Evolutionary conservation across 53 echinoderm and acorn worm species (phyloP), one percentile per base, ranked within the genome.

Genomic region (Holothuria scabra): DNA sequence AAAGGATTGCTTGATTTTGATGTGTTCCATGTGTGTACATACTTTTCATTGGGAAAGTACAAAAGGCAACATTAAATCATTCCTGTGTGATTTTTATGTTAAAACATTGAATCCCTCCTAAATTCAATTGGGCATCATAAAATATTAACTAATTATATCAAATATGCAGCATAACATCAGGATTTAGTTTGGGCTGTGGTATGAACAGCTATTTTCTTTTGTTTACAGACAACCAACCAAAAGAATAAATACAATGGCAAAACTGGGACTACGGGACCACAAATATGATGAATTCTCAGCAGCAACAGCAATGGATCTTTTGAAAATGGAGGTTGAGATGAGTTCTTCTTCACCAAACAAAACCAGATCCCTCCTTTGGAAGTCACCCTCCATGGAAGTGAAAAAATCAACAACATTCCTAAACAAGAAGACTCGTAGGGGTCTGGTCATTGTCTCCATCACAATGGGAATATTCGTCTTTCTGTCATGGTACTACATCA

Each of bases 401-500:
- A 30, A 29, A 37, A 59, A 56, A 25, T 63, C 62, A 25, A 81
- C 22, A 25, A 64, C 62, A 32, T 48, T 81, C 82, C 58, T 99
- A 21, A 88, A 89, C 84, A 99, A 99, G 85, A 94, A 94, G 82
- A 90, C 92, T 16, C 72, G 92, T 18, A 91, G 92, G 74, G 92
- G 90, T 28, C 85, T 99, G 25, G 83, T 92, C 85, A 94, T 85
- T 0, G 76, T 99, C 34, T 66, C 85, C 1, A 69, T 91, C 0
- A 90, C 90, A 29, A 82, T 92, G 67, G 76, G 92, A 20, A 81
- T 95, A 30, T 85, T 94, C 62, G 99, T 87, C 80, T 82, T 99
- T 60, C 85, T 99, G 34, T 86, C 92, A 12, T 99, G 95, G 92
- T 99, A 92, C 87, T 99, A 99, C 30, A 92, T 99, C 84, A 91